A percentile compares a stretch with the other conserved stretches of the same genome.
phyloP scores from a whole-genome alignment of 1,140 invertebrate genomes.

The Aphaenogaster ashmeadi region DNA sequence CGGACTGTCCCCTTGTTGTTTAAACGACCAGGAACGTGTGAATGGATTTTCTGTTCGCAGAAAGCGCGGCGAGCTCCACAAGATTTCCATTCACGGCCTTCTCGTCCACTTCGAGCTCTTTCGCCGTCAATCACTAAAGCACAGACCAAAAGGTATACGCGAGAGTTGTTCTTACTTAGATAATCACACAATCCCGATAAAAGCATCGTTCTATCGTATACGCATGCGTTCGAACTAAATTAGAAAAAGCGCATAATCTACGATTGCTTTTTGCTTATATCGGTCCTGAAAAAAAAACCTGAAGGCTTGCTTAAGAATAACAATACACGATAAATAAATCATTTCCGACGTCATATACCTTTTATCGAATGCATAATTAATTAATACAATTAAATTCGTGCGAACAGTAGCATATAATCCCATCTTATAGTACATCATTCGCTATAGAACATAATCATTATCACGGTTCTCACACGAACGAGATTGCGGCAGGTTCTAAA shows the following conservation, averaged over 20 bases:
- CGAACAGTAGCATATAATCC: neutral
- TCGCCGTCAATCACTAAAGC: constrained; percentile 69
- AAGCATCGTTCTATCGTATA: neutral
- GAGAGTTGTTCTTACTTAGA: neutral
- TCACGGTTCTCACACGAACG: neutral
- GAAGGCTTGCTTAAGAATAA: neutral
- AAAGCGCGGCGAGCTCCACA: constrained; percentile 74
- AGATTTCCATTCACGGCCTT: constrained; percentile 77
- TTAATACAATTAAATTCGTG: constrained; percentile 9
- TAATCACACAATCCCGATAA: neutral
- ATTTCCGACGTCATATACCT: neutral
- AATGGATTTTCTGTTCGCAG: constrained; percentile 82
- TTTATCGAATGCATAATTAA: neutral
- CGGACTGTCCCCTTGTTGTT: constrained; percentile 74
- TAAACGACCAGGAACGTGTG: constrained; percentile 73
- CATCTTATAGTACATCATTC: neutral
- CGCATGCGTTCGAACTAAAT: neutral
- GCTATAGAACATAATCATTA: constrained; percentile 17
- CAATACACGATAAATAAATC: neutral
- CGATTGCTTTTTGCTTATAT: neutral
- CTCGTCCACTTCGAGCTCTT: constrained; percentile 52
- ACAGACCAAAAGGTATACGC: constrained; percentile 25
- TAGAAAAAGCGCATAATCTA: neutral
- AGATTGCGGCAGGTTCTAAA: neutral
- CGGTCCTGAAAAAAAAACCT: too few species aligned